Conservation (phyloP, 2,113 vertebrate genomes). For the Psilopsiagon aurifrons region DNA sequence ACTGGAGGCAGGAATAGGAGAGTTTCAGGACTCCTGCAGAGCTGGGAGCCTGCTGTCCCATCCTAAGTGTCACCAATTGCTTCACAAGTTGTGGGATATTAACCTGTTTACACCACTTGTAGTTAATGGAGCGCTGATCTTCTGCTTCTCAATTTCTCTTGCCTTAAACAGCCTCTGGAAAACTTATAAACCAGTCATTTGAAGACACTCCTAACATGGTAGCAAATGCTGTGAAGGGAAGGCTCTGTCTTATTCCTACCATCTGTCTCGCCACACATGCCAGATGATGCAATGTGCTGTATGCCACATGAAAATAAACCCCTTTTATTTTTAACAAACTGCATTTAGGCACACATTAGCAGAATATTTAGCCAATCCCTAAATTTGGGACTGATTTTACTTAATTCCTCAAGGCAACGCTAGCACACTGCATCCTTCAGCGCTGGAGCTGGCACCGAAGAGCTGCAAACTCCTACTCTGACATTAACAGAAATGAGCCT, state of each 20-base stretch:
- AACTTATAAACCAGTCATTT: fast-evolving
- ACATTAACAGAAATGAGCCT: not conserved
- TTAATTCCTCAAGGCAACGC: not conserved
- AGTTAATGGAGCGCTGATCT: fast-evolving
- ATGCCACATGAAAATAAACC: not conserved
- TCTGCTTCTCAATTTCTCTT: not conserved
- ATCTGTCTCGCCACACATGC: not conserved
- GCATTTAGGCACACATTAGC: not conserved
- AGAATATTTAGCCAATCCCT: not conserved
- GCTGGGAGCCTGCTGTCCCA: not conserved
- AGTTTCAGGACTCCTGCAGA: not conserved
- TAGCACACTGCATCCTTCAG: not conserved
- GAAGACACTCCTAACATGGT: not conserved
- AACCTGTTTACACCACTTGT: fast-evolving
- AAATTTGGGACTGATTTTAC: not conserved
- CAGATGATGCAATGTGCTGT: not conserved
- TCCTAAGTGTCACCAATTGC: fast-evolving
- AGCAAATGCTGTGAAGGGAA: not conserved
- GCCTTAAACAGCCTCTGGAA: not conserved
- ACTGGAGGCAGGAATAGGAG: not conserved
- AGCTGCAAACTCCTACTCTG: not conserved
- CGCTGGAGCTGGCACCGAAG: not conserved
- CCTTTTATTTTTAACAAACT: not conserved
- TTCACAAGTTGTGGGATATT: not conserved
- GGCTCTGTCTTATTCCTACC: not conserved